These are phyloP conservation scores for Manacus vitellinus DNA, from an alignment of 2,113 vertebrate species.

Conservation along the genomic window DNA sequence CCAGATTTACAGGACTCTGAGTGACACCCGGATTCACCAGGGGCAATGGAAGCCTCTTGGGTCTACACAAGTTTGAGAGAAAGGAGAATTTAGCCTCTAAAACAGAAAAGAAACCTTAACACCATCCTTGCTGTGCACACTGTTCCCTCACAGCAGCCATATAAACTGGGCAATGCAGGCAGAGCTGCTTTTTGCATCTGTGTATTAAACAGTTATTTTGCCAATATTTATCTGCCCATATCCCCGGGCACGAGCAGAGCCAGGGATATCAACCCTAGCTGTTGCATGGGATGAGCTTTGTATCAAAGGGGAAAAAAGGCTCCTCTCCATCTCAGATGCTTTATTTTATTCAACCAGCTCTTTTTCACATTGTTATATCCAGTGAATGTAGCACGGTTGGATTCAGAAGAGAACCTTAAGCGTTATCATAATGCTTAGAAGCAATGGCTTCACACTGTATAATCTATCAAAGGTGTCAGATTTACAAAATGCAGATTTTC, in stretches of 20 bases:
- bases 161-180: not conserved
- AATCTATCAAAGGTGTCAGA: conserved; percentile 90
- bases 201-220: conserved; percentile 53
- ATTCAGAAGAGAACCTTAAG: conserved; percentile 81
- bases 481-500: conserved; percentile 89
- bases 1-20: not conserved
- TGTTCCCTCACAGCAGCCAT: not conserved
- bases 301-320: conserved; percentile 60
- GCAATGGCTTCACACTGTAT: conserved; percentile 84
- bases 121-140: not conserved
- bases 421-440: conserved; percentile 80
- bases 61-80: not conserved
- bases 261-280: conserved; percentile 48
- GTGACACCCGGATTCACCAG: not conserved
- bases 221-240: conserved; percentile 45
- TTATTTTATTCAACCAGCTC: conserved; percentile 74
- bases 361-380: conserved; percentile 78
- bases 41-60: not conserved
- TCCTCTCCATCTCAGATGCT: conserved; percentile 70
- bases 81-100: not conserved
- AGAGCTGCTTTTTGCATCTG: not conserved
- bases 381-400: conserved; percentile 77
- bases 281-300: conserved; percentile 63
- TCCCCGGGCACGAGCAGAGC: conserved; percentile 37
- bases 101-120: not conserved